phyloP scores from a whole-genome alignment of 2,888 invertebrate species.

The Caradrina clavipalpis region DNA sequence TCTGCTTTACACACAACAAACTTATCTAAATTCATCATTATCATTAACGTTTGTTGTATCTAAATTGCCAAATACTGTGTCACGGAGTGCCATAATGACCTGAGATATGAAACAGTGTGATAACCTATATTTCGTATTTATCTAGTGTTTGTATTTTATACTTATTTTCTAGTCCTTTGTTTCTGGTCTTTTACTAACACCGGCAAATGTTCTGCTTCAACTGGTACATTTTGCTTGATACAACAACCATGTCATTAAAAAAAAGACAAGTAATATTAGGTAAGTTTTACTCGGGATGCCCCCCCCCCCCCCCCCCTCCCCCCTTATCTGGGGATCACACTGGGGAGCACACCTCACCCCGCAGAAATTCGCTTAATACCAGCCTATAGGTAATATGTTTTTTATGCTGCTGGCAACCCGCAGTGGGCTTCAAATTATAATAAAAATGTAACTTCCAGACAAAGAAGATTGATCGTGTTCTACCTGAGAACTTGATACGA shows the following conservation, averaged over 20 bases:
- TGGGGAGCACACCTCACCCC: too few species aligned
- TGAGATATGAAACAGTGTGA: constrained; percentile 64
- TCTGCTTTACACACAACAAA: constrained; percentile 16
- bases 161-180: background rate
- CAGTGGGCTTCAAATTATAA: background rate
- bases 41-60: constrained; percentile 67
- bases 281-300: too few species aligned
- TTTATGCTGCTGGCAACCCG: background rate
- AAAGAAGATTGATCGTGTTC: background rate
- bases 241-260: background rate
- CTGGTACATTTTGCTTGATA: background rate
- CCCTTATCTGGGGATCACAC: too few species aligned
- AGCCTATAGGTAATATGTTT: too few species aligned
- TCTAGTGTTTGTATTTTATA: constrained; percentile 31
- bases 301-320: too few species aligned
- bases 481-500: background rate
- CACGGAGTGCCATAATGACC: constrained; percentile 68
- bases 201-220: background rate
- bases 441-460: background rate
- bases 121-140: constrained; percentile 65
- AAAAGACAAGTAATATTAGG: background rate
- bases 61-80: constrained; percentile 72
- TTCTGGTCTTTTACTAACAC: background rate
- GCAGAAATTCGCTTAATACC: too few species aligned
- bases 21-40: constrained; percentile 62